Base-by-base conservation (phyloP, 2,888 invertebrate species). In the Harpalus rubripes region DNA sequence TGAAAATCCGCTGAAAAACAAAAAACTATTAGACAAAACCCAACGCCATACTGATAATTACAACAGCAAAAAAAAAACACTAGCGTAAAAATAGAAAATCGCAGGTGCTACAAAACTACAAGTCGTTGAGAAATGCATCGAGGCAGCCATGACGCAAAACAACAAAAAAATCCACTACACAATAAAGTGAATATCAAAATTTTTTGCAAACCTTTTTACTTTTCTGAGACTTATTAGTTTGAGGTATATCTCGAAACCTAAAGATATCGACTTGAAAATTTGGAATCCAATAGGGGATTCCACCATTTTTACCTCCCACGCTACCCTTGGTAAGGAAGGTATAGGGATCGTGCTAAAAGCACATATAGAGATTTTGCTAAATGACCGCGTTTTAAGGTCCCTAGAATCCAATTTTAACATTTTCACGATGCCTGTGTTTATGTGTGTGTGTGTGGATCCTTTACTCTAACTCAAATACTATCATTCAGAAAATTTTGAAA, bases 41-140 rank as follows among this genome's bases (percentile, higher is more conserved):
- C 61, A 61, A 59, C 32, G 61, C 39, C 80, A 80, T 80, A 80
- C 80, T 61, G 63, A 80, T 80, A 80, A 80, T 80, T 80, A 80
- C 61, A 39, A 12, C 59, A 41, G 80, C 56, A 59, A 80, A 80
- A 79, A 79, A 74, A 56, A 76, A 76, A 52, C 76, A 16, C 39
- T 12, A 76, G 8, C 56, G 15, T 41, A 80, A 80, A 80, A 80
- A 80, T 80, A 80, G 80, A 80, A 80, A 80, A 80, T 63, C 63
- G 80, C 80, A 80, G 80, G 80, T 80, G 61, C 80, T 80, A 80
- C 80, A 80, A 59, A 80, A 80, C 80, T 80, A 80, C 80, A 61
- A 79, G 61, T 61, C 80, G 80, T 80, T 61, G 59, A 78, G 78
- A 78, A 78, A 78, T 78, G 78, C 78, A 78, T 58, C 76, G 26